Conservation (phyloP, 2,797 vertebrate genomes). For the Taenioides sp. region DNA sequence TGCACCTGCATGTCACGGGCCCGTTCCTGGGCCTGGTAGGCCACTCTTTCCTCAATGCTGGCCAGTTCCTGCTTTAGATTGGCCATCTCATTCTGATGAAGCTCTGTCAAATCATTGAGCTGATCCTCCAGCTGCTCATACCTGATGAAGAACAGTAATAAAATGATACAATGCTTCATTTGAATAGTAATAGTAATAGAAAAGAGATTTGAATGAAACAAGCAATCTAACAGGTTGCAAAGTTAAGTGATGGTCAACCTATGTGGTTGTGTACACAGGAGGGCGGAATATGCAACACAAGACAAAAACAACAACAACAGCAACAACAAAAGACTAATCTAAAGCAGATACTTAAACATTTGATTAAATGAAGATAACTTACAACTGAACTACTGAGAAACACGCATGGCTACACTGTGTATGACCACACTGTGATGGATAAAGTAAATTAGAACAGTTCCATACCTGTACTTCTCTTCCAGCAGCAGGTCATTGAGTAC, state of each 20-base stretch:
- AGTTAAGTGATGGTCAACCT: neutral
- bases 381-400: neutral
- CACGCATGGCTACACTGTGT: neutral
- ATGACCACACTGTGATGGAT: neutral
- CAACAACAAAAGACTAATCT: neutral
- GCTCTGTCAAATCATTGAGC: conserved; percentile 90
- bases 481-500: conserved; percentile 88
- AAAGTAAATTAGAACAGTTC: neutral
- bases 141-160: conserved; percentile 32
- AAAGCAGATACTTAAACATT: neutral
- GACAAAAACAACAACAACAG: too few species aligned
- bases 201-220: neutral
- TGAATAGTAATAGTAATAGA: neutral
- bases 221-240: neutral
- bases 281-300: neutral
- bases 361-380: neutral
- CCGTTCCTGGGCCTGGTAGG: conserved; percentile 93
- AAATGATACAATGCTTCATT: neutral
- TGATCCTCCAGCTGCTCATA: conserved; percentile 89
- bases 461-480: conserved; percentile 92
- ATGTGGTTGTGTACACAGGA: neutral
- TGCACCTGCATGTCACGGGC: conserved; percentile 93
- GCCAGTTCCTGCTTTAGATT: conserved; percentile 94
- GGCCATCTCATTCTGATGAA: conserved; percentile 93
- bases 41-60: conserved; percentile 93